Percentiles rank a stretch among this genome's conserved stretches.
phyloP scores from a whole-genome alignment of 2,113 vertebrate species.

The Hippocampus abdominalis region DNA sequence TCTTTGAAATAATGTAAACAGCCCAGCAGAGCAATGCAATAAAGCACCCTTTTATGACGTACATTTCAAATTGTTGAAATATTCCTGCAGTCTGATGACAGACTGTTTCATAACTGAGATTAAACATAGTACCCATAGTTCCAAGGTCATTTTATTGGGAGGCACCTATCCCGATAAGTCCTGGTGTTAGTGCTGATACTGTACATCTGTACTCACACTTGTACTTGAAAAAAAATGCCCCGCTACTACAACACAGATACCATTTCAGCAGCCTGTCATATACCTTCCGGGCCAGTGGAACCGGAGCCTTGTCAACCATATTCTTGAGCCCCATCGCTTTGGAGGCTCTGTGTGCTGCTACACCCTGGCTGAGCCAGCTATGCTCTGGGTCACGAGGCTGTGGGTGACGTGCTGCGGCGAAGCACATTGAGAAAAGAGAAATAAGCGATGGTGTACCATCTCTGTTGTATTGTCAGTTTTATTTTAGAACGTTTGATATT shows the following conservation, averaged over 20 bases:
- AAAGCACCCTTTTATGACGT: slow-evolving; percentile 26
- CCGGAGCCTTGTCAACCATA: neutral
- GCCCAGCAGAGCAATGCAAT: slow-evolving; percentile 8
- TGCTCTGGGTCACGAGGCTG: no score
- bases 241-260: neutral
- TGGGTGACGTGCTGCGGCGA: no score
- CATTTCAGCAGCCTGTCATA: neutral
- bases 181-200: neutral
- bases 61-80: slow-evolving; percentile 33
- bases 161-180: neutral
- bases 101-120: slow-evolving; percentile 23
- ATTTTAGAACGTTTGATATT: no score
- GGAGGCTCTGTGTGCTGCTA: no score
- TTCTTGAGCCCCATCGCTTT: no score
- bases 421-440: no score
- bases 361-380: no score
- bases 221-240: neutral
- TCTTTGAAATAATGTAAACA: slow-evolving; percentile 31
- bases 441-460: no score
- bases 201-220: no score
- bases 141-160: neutral
- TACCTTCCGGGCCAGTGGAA: neutral
- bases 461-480: no score
- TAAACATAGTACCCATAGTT: slow-evolving; percentile 5
- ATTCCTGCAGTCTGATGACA: slow-evolving; percentile 10